Percentiles rank a stretch among this genome's conserved stretches.
Conservation (phyloP, 2,113 vertebrate species). For the Eidolon helvum region DNA sequence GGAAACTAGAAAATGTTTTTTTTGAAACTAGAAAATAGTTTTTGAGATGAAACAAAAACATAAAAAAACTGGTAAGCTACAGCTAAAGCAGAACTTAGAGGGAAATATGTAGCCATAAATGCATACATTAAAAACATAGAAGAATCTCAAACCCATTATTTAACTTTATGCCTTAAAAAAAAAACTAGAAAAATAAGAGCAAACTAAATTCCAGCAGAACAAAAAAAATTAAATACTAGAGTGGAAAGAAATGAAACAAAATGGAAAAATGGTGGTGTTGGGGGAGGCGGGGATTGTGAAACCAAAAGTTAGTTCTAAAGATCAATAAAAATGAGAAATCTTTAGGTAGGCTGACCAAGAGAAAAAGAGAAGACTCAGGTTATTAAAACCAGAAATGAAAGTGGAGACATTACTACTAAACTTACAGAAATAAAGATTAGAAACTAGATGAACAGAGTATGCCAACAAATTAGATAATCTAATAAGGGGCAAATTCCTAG, state of each 20-base stretch:
- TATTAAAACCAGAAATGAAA: not conserved
- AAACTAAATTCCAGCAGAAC: not conserved
- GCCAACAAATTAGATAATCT: not conserved
- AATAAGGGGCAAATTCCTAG: not conserved
- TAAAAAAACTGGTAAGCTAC: not conserved
- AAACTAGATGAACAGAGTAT: not conserved
- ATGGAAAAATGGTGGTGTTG: not conserved
- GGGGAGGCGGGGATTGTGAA: not conserved
- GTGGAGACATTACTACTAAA: not conserved
- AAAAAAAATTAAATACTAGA: not conserved
- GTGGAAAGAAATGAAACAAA: not conserved
- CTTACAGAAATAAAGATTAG: not conserved
- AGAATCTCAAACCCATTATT: not conserved
- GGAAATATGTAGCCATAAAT: not conserved
- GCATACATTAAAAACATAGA: not conserved
- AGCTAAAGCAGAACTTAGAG: not conserved
- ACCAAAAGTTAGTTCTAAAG: not conserved
- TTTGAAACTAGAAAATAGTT: not conserved
- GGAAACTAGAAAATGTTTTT: not conserved
- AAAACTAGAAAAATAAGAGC: not conserved
- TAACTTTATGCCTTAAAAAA: not conserved
- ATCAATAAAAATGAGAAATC: not conserved
- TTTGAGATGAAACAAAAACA: not conserved
- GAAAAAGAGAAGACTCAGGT: not conserved
- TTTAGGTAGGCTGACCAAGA: not conserved